Evolutionary conservation across 1,140 invertebrate genomes (phyloP), one percentile per base, ranked within the genome.

Genomic region (Lanistes nyassanus): DNA sequence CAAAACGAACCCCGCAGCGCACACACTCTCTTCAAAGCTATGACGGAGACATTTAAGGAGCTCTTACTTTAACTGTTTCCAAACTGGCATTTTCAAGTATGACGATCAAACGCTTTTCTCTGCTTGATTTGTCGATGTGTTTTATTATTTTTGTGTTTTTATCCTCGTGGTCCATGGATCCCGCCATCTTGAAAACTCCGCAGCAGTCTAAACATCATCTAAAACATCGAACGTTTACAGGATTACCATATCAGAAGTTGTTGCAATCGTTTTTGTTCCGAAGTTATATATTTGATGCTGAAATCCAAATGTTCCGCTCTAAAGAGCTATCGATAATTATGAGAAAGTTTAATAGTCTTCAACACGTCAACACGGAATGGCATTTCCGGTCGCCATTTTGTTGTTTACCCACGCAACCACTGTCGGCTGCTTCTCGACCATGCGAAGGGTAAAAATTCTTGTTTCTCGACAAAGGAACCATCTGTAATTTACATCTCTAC

Each of bases 51-150:
- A 16, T 2, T 47, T 13, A 47, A 47, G 5, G 5, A 47, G 0
- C 42, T 47, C 86, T 91, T 90, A 98, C 96, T 91, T 98, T 98
- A 0, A 98, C 96, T 72, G 95, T 95, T 92, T 99, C 98, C 55
- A 99, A 88, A 85, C 98, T 96, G 9, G 97, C 96, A 69, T 94
- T 93, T 91, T 99, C 97, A 65, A 99, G 88, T 76, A 99, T 93
- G 70, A 99, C 92, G 80, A 99, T 97, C 29, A 99, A 90, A 66
- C 97, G 92, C 90, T 97, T 97, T 88, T 84, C 82, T 16, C 79
- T 80, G 21, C 71, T 79, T 55, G 76, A 72, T 79, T 83, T 85
- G 11, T 71, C 66, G 1, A 84, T 74, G 68, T 68, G 72, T 76
- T 85, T 85, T 29, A 85, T 84, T 34, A 85, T 73, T 81, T 84